Conservation (phyloP, 92 coral and sea anemone species). For the Actinostola sp. region DNA sequence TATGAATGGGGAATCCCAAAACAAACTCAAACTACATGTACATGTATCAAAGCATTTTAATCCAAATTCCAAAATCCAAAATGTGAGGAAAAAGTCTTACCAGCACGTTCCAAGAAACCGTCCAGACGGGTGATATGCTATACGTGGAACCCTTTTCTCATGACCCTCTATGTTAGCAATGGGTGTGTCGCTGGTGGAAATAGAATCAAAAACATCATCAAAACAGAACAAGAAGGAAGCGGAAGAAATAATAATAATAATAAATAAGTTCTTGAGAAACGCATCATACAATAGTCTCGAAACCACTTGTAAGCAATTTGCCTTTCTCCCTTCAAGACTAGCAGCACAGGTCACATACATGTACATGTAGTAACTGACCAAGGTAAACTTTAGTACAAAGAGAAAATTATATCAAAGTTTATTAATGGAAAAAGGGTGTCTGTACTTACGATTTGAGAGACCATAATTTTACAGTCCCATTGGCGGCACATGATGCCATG, state of each 20-base stretch:
- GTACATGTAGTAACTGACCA: too few species aligned
- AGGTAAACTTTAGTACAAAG: neutral
- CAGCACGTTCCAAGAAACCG: constrained; percentile 92
- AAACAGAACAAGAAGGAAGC: neutral
- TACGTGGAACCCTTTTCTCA: constrained; percentile 91
- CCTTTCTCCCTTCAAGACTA: too few species aligned
- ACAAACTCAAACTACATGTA: too few species aligned
- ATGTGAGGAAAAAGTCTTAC: constrained; percentile 47
- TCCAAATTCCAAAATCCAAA: neutral
- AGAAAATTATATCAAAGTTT: neutral
- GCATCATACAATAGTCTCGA: too few species aligned
- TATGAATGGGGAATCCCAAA: too few species aligned
- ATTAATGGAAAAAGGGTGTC: neutral
- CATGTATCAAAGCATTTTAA: neutral
- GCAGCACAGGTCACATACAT: too few species aligned
- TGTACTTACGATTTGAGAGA: constrained; percentile 74
- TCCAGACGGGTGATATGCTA: constrained; percentile 97
- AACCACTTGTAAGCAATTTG: too few species aligned
- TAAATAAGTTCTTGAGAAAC: too few species aligned
- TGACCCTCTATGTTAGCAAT: constrained; percentile 99
- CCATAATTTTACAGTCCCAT: constrained; percentile 93
- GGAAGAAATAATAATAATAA: too few species aligned
- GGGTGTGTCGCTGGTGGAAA: constrained; percentile 76
- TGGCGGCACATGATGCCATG: constrained; percentile 95
- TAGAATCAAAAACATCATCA: neutral